Conservation (phyloP, 2,888 invertebrate genomes). For the Acronicta aceris region DNA sequence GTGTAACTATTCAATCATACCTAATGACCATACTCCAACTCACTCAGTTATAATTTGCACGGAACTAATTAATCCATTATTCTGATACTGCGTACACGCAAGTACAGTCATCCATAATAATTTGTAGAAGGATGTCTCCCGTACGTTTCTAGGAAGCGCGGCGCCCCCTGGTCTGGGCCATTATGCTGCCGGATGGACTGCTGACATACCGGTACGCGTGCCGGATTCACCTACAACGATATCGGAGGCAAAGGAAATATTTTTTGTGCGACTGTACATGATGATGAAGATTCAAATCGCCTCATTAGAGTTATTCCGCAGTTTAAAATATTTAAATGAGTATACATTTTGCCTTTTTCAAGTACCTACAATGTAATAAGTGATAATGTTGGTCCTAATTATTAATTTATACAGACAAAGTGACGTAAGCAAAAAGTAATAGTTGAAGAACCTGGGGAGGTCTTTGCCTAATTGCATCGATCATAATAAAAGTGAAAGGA, state of each 20-base stretch:
- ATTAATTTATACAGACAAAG: too few species aligned
- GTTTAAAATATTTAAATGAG: too few species aligned
- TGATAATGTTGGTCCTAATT: too few species aligned
- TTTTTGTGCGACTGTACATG: constrained; percentile 11
- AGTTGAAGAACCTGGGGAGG: too few species aligned
- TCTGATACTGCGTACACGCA: constrained; percentile 23
- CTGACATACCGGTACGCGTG: constrained; percentile 46
- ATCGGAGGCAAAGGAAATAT: constrained; percentile 37
- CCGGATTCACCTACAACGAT: constrained; percentile 51
- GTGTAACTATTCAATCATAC: background rate
- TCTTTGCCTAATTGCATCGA: too few species aligned
- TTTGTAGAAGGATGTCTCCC: constrained; percentile 63
- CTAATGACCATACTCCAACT: background rate
- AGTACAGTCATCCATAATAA: constrained; percentile 53
- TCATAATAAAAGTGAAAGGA: too few species aligned
- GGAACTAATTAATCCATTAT: constrained; percentile 38
- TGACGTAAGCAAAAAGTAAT: too few species aligned
- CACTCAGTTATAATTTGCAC: constrained; percentile 10
- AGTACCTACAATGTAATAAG: too few species aligned
- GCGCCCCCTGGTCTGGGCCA: constrained; percentile 65
- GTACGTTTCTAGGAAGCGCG: constrained; percentile 60
- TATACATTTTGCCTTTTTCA: too few species aligned
- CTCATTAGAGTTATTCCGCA: background rate
- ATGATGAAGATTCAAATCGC: constrained; percentile 2
- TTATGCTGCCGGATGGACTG: constrained; percentile 52